A percentile compares a stretch with the other conserved stretches of the same genome.
These are phyloP conservation scores for Craseonycteris thonglongyai DNA, from an alignment of 2,113 vertebrate species.

Conservation along the genomic window DNA sequence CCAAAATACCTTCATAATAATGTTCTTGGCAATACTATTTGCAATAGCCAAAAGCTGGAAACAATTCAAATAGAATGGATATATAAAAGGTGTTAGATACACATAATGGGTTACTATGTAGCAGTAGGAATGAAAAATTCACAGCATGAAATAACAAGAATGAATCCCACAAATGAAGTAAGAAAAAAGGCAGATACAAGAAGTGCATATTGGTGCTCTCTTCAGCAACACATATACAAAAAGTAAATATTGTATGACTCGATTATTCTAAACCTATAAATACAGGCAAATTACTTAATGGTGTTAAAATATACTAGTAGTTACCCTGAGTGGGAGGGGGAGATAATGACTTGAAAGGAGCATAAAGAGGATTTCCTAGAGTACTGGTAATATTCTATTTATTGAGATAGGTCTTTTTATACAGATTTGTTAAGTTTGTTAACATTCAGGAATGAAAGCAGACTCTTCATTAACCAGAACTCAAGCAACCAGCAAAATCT, in stretches of 20 bases:
- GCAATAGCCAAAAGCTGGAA: not conserved
- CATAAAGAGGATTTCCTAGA: too few relatives aligned
- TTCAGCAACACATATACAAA: not conserved
- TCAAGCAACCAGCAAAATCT: too few relatives aligned
- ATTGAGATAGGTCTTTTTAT: not conserved
- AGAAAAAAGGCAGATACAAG: not conserved
- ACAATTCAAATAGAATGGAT: not conserved
- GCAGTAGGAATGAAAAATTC: not conserved
- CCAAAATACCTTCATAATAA: not conserved
- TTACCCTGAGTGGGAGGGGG: not conserved
- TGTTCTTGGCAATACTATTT: not conserved
- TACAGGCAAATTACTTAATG: not conserved
- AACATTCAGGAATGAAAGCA: not conserved
- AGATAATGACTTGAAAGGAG: not conserved
- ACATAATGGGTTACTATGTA: not conserved
- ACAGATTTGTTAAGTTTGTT: not conserved
- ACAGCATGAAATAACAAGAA: not conserved
- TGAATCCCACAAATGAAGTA: not conserved
- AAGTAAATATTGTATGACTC: not conserved
- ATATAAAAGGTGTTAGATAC: not conserved
- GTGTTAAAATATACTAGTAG: not conserved
- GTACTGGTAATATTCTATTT: not conserved
- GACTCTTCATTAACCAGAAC: too few relatives aligned
- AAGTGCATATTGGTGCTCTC: too few relatives aligned
- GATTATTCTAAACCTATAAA: not conserved